Evolutionary conservation across 2,797 vertebrate genomes (phyloP).

Genomic region (Acipenser ruthenus): DNA sequence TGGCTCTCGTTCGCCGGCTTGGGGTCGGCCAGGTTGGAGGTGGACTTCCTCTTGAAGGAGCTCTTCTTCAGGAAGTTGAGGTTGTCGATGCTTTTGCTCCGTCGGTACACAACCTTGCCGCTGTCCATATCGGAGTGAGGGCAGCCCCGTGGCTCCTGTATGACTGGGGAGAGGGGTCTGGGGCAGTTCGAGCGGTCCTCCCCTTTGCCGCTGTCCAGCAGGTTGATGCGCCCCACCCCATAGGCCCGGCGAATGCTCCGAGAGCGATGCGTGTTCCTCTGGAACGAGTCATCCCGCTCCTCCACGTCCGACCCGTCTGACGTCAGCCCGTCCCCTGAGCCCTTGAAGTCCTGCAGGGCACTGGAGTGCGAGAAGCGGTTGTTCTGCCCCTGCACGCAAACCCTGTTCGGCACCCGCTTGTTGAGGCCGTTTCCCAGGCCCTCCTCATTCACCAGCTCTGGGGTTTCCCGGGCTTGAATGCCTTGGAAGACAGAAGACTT

Average conservation of each 20-base stretch:
- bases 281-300: constrained; percentile 58
- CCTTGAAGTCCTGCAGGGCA: constrained; percentile 23
- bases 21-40: constrained; percentile 53
- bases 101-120: constrained; percentile 54
- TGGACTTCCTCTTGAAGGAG: constrained; percentile 73
- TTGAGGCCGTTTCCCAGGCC: background rate
- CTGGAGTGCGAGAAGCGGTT: constrained; percentile 34
- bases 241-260: constrained; percentile 86
- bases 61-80: constrained; percentile 69
- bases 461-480: constrained; percentile 69
- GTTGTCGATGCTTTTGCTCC: constrained; percentile 85
- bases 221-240: constrained; percentile 74
- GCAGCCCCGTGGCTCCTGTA: constrained; percentile 34
- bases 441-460: constrained; percentile 32
- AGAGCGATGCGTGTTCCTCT: constrained; percentile 76
- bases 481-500: constrained; percentile 87
- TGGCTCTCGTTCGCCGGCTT: constrained; percentile 36
- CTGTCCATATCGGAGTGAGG: constrained; percentile 40
- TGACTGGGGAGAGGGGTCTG: constrained; percentile 21
- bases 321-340: constrained; percentile 39
- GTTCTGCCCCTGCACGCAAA: constrained; percentile 18
- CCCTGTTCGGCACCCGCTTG: constrained; percentile 35
- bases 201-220: constrained; percentile 53
- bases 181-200: constrained; percentile 27
- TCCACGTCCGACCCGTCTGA: constrained; percentile 63